Conservation (phyloP, 2,113 vertebrate species). For the Bothrops jararaca region DNA sequence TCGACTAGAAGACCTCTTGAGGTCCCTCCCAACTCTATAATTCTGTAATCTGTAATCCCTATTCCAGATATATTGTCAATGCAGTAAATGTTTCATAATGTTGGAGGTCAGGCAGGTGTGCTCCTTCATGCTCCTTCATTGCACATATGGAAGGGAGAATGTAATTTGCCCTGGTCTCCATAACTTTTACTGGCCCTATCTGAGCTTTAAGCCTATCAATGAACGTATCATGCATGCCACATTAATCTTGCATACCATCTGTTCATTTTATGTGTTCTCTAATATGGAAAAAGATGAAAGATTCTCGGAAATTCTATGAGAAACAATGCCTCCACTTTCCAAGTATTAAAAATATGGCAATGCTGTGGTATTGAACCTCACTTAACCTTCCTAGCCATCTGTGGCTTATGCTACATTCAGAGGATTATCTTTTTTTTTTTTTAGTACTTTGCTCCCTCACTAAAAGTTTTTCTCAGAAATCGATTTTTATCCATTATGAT, state of each 20-base stretch:
- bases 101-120: neutral
- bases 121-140: neutral
- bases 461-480: constrained; percentile 70
- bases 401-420: constrained; percentile 67
- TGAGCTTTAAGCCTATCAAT: constrained; percentile 51
- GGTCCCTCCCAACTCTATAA: neutral
- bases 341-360: constrained; percentile 52
- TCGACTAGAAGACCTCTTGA: neutral
- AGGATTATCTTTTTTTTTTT: constrained; percentile 49
- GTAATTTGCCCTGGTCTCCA: neutral
- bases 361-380: constrained; percentile 58
- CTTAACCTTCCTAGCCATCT: constrained; percentile 65
- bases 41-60: neutral
- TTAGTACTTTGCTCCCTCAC: constrained; percentile 64
- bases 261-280: constrained; percentile 21
- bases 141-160: neutral
- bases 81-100: neutral
- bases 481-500: constrained; percentile 59
- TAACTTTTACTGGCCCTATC: constrained; percentile 34
- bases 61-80: neutral
- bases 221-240: constrained; percentile 29
- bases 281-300: constrained; percentile 37
- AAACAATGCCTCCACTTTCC: constrained; percentile 49
- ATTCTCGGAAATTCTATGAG: constrained; percentile 47
- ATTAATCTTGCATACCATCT: constrained; percentile 22